A percentile compares a stretch with the other conserved stretches of the same genome.
phyloP scores from a whole-genome alignment of 2,888 invertebrate genomes.

The Aethes cnicana region DNA sequence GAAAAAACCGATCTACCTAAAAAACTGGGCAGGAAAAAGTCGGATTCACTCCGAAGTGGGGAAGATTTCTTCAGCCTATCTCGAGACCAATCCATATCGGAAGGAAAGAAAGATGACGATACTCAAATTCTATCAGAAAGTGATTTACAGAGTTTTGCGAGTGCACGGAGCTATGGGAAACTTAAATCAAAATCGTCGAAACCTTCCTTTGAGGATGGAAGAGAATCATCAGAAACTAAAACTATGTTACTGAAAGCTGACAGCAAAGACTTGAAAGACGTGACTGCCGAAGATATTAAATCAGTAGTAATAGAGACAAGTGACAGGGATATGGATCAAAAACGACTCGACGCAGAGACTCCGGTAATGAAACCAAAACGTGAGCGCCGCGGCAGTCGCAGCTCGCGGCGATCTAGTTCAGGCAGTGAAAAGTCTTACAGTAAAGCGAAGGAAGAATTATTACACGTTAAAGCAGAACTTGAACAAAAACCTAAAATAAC shows the following conservation, averaged over 20 bases:
- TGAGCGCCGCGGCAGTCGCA: slow-evolving; percentile 69
- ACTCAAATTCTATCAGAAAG: slow-evolving; percentile 82
- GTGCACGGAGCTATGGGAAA: slow-evolving; percentile 83
- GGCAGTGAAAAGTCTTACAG: slow-evolving; percentile 75
- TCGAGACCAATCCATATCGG: slow-evolving; percentile 82
- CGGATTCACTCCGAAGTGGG: slow-evolving; percentile 82
- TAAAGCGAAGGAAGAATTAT: slow-evolving; percentile 59
- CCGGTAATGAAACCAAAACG: slow-evolving; percentile 49
- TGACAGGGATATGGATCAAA: slow-evolving; percentile 16
- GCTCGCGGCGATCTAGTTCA: slow-evolving; percentile 69
- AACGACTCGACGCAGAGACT: slow-evolving; percentile 40
- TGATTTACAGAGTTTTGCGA: slow-evolving; percentile 85
- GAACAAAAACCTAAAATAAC: slow-evolving; percentile 40
- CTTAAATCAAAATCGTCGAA: slow-evolving; percentile 61
- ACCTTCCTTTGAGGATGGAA: slow-evolving; percentile 57
- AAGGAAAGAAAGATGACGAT: slow-evolving; percentile 83
- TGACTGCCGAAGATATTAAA: slow-evolving; percentile 3
- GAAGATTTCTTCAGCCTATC: slow-evolving; percentile 86
- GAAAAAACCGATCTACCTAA: slow-evolving; percentile 79
- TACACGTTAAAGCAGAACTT: slow-evolving; percentile 39
- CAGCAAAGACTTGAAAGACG: background rate
- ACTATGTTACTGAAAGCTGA: slow-evolving; percentile 53
- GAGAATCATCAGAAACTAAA: slow-evolving; percentile 58
- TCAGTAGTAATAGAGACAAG: background rate
- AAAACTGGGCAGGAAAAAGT: slow-evolving; percentile 85